A percentile compares a stretch with the other conserved stretches of the same genome.
These are phyloP conservation scores for Ditylenchus weischeri DNA, from an alignment of 2,888 invertebrate species.

Conservation along the genomic window DNA sequence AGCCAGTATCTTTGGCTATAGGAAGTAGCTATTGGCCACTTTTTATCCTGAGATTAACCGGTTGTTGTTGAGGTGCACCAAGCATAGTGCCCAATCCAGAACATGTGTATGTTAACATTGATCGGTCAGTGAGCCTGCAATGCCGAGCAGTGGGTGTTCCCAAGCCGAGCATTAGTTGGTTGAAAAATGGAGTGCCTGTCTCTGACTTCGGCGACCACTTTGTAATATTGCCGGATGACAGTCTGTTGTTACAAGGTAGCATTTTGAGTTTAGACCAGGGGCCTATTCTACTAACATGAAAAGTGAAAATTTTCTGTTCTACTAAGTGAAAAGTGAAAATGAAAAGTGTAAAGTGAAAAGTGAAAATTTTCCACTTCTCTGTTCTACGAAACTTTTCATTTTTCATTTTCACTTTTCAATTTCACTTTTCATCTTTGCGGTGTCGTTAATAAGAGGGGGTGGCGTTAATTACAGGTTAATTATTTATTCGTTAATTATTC, in stretches of 20 bases:
- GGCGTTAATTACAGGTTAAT: too few species aligned
- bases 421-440: too few species aligned
- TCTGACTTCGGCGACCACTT: slow-evolving; percentile 59
- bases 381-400: too few species aligned
- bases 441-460: too few species aligned
- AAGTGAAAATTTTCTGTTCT: too few species aligned
- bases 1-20: slow-evolving; percentile 49
- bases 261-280: too few species aligned
- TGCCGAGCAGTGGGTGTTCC: slow-evolving; percentile 62
- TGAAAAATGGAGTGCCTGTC: slow-evolving; percentile 60
- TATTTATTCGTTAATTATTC: too few species aligned
- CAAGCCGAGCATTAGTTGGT: slow-evolving; percentile 60
- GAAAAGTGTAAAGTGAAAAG: too few species aligned
- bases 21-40: slow-evolving; percentile 25
- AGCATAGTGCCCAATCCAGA: slow-evolving; percentile 35
- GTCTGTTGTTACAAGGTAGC: slow-evolving; percentile 25
- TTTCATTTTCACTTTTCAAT: too few species aligned
- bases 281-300: too few species aligned
- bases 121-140: slow-evolving; percentile 48
- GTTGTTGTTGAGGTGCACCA: slow-evolving; percentile 38
- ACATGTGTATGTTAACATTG: slow-evolving; percentile 31
- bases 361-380: too few species aligned
- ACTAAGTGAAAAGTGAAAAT: too few species aligned
- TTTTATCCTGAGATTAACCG: background rate
- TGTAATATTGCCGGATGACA: slow-evolving; percentile 29